Percentiles rank a stretch among this genome's conserved stretches.
Evolutionary conservation across 2,113 vertebrate genomes (phyloP).

Genomic region (Anas platyrhynchos): DNA sequence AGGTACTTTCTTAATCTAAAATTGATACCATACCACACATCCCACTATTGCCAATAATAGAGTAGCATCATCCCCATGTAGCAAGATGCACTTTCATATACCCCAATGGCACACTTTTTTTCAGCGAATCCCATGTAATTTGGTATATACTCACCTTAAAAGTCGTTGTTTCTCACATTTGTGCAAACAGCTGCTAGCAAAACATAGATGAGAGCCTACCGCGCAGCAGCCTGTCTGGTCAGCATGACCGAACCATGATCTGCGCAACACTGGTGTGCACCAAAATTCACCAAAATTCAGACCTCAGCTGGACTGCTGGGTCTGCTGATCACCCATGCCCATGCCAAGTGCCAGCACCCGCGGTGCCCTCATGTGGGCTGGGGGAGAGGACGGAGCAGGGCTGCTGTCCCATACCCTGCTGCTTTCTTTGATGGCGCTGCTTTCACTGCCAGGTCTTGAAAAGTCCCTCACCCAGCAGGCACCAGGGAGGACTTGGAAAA

Average conservation of each 20-base stretch:
- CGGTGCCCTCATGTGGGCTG: not conserved
- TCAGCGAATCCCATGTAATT: not conserved
- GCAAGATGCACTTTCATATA: not conserved
- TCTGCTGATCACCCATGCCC: not conserved
- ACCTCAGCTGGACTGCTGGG: not conserved
- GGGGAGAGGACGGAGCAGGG: not conserved
- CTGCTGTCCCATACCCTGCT: not conserved
- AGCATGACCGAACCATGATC: not conserved
- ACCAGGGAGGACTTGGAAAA: not conserved
- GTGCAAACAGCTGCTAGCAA: not conserved
- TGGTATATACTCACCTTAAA: not conserved
- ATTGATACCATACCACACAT: not conserved
- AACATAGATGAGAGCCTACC: accelerated
- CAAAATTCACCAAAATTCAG: not conserved
- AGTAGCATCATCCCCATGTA: not conserved
- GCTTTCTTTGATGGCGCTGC: not conserved
- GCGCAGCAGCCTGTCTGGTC: not conserved
- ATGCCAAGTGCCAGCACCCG: accelerated
- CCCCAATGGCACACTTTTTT: not conserved
- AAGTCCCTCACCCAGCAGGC: not conserved
- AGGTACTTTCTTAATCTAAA: not conserved
- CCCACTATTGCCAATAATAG: not conserved
- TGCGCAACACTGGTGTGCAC: not conserved
- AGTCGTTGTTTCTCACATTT: not conserved
- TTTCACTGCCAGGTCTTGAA: not conserved